A percentile compares a stretch with the other conserved stretches of the same genome.
phyloP scores from a whole-genome alignment of 2,797 vertebrate genomes.

The Diplodus puntazzo region DNA sequence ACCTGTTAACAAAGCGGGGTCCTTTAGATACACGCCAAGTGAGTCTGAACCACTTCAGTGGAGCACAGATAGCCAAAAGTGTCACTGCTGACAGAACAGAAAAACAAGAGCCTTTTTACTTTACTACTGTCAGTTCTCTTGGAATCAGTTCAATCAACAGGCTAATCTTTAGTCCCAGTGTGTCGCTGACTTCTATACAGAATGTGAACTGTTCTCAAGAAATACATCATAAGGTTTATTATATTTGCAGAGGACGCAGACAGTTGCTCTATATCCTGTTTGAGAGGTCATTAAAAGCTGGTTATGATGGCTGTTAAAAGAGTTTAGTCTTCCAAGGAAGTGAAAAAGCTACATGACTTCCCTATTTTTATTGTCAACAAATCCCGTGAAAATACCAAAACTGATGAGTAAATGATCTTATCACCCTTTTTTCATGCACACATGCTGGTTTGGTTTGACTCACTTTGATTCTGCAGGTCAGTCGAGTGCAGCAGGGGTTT shows the following conservation, averaged over 20 bases:
- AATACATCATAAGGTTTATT: neutral
- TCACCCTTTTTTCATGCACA: too few species aligned
- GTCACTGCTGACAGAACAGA: conserved; percentile 28
- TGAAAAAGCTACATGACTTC: neutral
- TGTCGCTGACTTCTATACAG: neutral
- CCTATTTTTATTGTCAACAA: neutral
- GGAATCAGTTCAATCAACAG: neutral
- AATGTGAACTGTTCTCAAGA: neutral
- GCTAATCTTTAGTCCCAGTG: neutral
- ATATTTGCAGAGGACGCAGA: neutral
- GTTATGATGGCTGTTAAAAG: neutral
- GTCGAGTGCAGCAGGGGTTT: too few species aligned
- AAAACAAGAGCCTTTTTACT: conserved; percentile 13
- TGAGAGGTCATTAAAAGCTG: neutral
- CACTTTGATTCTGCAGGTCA: too few species aligned
- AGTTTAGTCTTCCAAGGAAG: neutral
- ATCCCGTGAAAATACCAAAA: neutral
- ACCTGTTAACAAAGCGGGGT: conserved; percentile 77
- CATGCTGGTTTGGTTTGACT: too few species aligned
- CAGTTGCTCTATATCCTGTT: too few species aligned
- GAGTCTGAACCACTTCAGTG: conserved; percentile 64
- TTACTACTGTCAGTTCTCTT: neutral
- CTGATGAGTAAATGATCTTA: neutral
- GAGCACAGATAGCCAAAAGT: conserved; percentile 45
- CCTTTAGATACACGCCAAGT: conserved; percentile 74